Evolutionary conservation across 2,888 invertebrate species (phyloP).

Genomic region (Drosophila pseudotalamancana): DNA sequence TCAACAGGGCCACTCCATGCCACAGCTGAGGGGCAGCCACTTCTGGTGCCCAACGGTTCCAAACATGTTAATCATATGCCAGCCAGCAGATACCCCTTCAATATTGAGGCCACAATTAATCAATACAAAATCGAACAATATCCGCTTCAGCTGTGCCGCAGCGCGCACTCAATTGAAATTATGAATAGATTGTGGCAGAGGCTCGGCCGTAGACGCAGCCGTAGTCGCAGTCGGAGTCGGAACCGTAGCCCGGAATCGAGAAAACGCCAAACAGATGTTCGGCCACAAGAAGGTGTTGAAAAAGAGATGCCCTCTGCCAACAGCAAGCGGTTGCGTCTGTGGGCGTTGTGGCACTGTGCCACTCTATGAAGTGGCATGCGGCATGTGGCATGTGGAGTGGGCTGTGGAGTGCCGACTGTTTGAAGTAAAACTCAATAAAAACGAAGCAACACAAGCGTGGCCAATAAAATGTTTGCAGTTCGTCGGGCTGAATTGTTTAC

Average conservation of each 20-base stretch:
- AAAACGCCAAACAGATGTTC: slow-evolving; percentile 70
- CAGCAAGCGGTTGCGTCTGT: slow-evolving; percentile 23
- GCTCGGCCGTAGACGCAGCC: slow-evolving; percentile 1
- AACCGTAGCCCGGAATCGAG: too few species aligned
- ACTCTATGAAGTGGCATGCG: slow-evolving; percentile 7
- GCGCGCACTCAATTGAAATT: slow-evolving; percentile 59
- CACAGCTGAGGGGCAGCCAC: slow-evolving; percentile 12
- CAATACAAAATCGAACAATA: slow-evolving; percentile 61
- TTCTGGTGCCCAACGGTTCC: too few species aligned
- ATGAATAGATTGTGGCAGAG: slow-evolving; percentile 52
- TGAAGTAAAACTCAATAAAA: slow-evolving; percentile 74
- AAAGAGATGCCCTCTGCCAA: slow-evolving; percentile 41
- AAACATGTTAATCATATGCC: slow-evolving; percentile 65
- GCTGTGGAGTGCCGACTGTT: slow-evolving; percentile 60
- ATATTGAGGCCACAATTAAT: slow-evolving; percentile 51
- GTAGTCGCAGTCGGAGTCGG: too few species aligned
- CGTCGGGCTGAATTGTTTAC: slow-evolving; percentile 66
- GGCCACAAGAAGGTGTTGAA: slow-evolving; percentile 73
- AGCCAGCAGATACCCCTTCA: slow-evolving; percentile 6
- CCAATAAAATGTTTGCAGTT: slow-evolving; percentile 75
- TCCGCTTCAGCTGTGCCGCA: slow-evolving; percentile 26
- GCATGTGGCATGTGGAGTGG: slow-evolving; percentile 15
- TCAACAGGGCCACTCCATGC: slow-evolving; percentile 52
- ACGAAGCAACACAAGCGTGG: slow-evolving; percentile 53
- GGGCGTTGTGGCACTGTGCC: slow-evolving; percentile 36